These are phyloP conservation scores for Trachelus troglodyta DNA, from an alignment of 2,888 invertebrate species.

Conservation along the genomic window DNA sequence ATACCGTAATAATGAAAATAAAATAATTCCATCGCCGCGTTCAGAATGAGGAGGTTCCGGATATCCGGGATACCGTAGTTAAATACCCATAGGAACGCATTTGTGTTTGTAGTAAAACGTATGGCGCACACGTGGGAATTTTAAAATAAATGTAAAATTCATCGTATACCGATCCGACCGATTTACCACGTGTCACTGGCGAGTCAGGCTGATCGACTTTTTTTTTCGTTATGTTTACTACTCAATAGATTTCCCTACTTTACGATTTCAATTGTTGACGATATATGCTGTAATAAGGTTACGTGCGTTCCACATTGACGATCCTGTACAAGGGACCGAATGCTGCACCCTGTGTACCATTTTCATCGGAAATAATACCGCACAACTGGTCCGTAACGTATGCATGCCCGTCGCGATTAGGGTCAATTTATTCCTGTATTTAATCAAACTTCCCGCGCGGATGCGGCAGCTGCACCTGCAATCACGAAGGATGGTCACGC, in stretches of 20 bases:
- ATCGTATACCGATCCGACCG: conserved; percentile 26
- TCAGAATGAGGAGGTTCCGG: conserved; percentile 17
- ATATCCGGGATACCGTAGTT: neutral
- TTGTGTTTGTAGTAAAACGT: neutral
- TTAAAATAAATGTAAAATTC: conserved; percentile 5
- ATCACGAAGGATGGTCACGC: too few species aligned
- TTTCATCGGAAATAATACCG: too few species aligned
- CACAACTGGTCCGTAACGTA: too few species aligned
- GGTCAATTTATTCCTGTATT: conserved; percentile 26
- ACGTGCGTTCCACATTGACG: conserved; percentile 14
- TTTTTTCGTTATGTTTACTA: conserved; percentile 1
- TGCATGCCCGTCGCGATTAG: conserved; percentile 30
- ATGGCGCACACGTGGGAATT: neutral
- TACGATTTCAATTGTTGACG: conserved; percentile 14
- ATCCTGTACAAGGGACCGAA: too few species aligned
- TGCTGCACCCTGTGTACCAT: too few species aligned
- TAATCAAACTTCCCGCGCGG: too few species aligned
- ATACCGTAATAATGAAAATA: conserved; percentile 12
- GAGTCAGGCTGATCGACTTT: conserved; percentile 18
- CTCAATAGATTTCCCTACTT: neutral
- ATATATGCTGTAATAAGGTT: conserved; percentile 13
- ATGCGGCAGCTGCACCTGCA: too few species aligned
- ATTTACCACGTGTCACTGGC: conserved; percentile 1
- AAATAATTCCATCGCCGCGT: conserved; percentile 4
- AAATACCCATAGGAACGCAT: neutral